A percentile compares a stretch with the other conserved stretches of the same genome.
phyloP scores from a whole-genome alignment of 1,140 invertebrate genomes.

The Drosophila saltans region DNA sequence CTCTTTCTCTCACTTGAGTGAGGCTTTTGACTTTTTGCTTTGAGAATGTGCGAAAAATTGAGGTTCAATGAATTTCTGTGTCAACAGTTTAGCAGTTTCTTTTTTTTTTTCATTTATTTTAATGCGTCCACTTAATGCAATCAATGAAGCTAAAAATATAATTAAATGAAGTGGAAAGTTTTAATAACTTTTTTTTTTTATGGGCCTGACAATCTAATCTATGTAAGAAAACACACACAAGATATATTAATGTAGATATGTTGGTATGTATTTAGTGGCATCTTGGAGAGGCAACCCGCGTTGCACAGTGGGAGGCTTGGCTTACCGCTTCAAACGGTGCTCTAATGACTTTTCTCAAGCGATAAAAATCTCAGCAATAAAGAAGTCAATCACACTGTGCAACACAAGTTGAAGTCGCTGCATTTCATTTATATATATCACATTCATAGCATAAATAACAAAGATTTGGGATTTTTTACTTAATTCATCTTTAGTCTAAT shows the following conservation, averaged over 20 bases:
- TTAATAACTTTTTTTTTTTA: slow-evolving; percentile 28
- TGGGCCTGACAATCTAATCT: background rate
- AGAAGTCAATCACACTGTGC: slow-evolving; percentile 21
- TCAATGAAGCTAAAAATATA: slow-evolving; percentile 50
- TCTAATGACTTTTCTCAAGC: slow-evolving; percentile 41
- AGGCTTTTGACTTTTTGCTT: slow-evolving; percentile 52
- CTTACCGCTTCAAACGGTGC: slow-evolving; percentile 38
- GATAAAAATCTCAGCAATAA: slow-evolving; percentile 22
- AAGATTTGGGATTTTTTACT: too few species aligned
- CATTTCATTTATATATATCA: too few species aligned
- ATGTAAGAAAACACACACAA: background rate
- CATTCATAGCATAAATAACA: too few species aligned
- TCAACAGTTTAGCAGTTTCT: slow-evolving; percentile 66
- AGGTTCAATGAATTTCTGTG: slow-evolving; percentile 76
- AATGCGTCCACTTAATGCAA: slow-evolving; percentile 42
- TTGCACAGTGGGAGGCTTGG: background rate
- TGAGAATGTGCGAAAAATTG: slow-evolving; percentile 44
- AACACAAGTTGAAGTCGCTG: background rate
- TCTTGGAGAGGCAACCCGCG: slow-evolving; percentile 13
- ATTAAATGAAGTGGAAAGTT: slow-evolving; percentile 61
- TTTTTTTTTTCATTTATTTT: slow-evolving; percentile 34
- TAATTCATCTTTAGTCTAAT: too few species aligned
- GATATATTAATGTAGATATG: background rate
- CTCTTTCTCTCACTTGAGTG: background rate
- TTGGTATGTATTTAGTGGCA: background rate